Percentiles rank a stretch among this genome's conserved stretches.
Conservation (phyloP, 2,113 vertebrate species). For the Muntiacus reevesi region DNA sequence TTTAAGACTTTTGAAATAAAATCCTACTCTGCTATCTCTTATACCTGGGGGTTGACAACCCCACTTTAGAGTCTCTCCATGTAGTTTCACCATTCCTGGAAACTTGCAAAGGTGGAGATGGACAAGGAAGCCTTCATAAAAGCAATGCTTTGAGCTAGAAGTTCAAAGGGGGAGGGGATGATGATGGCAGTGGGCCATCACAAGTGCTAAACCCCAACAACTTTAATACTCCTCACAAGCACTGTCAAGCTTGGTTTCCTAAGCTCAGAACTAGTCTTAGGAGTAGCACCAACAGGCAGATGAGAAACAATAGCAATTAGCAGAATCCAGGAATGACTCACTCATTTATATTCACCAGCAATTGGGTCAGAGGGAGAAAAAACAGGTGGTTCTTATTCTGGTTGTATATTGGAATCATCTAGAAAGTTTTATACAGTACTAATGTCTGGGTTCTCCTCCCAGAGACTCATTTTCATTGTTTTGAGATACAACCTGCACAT, state of each 20-base stretch:
- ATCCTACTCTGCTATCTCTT: not conserved
- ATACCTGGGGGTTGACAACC: not conserved
- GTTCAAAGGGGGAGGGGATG: not conserved
- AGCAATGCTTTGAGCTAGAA: not conserved
- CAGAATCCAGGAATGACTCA: not conserved
- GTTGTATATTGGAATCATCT: not conserved
- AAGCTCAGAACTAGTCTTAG: not conserved
- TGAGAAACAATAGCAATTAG: not conserved
- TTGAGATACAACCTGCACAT: not conserved
- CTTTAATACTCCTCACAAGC: not conserved
- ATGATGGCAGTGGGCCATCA: not conserved
- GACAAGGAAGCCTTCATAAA: not conserved
- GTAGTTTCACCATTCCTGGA: not conserved
- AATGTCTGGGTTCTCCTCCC: not conserved
- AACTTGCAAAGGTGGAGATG: not conserved
- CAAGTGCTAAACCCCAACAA: not conserved
- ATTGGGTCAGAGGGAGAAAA: not conserved
- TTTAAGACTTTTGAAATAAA: not conserved
- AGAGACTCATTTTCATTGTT: not conserved
- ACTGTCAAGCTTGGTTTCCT: not conserved
- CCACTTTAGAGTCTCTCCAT: not conserved
- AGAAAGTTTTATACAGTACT: not conserved
- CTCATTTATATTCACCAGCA: not conserved
- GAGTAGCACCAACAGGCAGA: not conserved
- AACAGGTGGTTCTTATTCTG: not conserved